Conservation (phyloP, 1,140 invertebrate genomes). For the Physella acuta region DNA sequence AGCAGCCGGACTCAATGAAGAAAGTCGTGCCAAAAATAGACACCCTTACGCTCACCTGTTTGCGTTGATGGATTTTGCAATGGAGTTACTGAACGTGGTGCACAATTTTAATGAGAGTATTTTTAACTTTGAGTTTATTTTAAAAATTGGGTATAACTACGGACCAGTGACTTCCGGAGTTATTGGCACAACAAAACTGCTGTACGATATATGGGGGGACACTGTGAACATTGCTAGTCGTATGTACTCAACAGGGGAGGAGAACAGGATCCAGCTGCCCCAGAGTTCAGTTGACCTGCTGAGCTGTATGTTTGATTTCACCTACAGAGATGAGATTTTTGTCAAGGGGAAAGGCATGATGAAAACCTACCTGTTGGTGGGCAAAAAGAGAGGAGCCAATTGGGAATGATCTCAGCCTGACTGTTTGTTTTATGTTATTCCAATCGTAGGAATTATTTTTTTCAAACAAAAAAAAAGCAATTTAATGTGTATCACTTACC, state of each 20-base stretch:
- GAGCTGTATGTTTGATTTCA: conserved; percentile 61
- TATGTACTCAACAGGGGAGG: conserved; percentile 82
- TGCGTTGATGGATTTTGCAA: conserved; percentile 83
- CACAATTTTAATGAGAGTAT: conserved; percentile 83
- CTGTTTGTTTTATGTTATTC: too few relatives aligned
- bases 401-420: conserved; percentile 51
- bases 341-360: conserved; percentile 62
- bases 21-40: conserved; percentile 64
- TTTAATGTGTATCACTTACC: too few relatives aligned
- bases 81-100: conserved; percentile 80
- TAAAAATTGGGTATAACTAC: conserved; percentile 71
- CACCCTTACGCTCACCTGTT: conserved; percentile 78
- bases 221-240: conserved; percentile 95
- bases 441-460: too few relatives aligned
- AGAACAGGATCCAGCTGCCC: conserved; percentile 81
- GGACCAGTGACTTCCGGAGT: conserved; percentile 94
- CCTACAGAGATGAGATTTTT: conserved; percentile 54
- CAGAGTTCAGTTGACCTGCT: conserved; percentile 62
- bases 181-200: conserved; percentile 92
- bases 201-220: conserved; percentile 98
- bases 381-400: conserved; percentile 43
- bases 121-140: conserved; percentile 86
- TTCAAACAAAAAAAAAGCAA: too few relatives aligned
- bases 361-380: conserved; percentile 69
- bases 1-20: conserved; percentile 86